Base-by-base conservation (phyloP, 23 tunicate species). In the Botrylloides violaceus region DNA sequence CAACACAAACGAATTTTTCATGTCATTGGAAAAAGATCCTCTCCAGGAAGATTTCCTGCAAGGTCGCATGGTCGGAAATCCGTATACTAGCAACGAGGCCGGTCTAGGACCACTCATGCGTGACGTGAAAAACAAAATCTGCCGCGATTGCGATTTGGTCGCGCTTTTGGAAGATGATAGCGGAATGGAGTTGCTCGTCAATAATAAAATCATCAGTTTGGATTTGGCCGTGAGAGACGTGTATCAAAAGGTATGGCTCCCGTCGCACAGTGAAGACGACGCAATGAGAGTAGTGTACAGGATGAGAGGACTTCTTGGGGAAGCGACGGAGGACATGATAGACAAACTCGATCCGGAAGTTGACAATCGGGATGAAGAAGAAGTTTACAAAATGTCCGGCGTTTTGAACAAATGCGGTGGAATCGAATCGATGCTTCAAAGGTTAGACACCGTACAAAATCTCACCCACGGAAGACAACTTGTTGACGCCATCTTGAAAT, bases 41-140 rank as follows among this genome's bases (percentile, higher is more conserved):
- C 81, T 93, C 15, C 98, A 93, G 77, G 98, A 93, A 39, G 98
- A 93, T 49, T 93, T 85, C 79, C 75, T 93, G 29, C 94, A 86
- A 35, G 98, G 98, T 12, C 65, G 98, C 25, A 93, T 93, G 98
- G 98, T 93, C 21, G 87, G 87, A 26, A 93, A 93, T 68, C 98
- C 98, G 27, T 93, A 93, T 71, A 77, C 88, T 4, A 65, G 83
- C 48, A 80, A 81, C 72, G 90, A 80, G 58, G 77, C 90, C 0
- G 94, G 89, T 3, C 77, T 93, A 18, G 89, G 98, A 39, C 94
- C 94, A 3, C 75, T 86, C 34, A 93, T 93, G 94, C 73, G 98
- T 3, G 98, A 93, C 73, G 84, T 93, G 36, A 93, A 93, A 53
- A 93, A 93, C 74, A 93, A 93, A 43, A 93, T 93, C 5, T 93